Conservation (phyloP, 2,888 invertebrate species). For the Subacronicta megacephala region DNA sequence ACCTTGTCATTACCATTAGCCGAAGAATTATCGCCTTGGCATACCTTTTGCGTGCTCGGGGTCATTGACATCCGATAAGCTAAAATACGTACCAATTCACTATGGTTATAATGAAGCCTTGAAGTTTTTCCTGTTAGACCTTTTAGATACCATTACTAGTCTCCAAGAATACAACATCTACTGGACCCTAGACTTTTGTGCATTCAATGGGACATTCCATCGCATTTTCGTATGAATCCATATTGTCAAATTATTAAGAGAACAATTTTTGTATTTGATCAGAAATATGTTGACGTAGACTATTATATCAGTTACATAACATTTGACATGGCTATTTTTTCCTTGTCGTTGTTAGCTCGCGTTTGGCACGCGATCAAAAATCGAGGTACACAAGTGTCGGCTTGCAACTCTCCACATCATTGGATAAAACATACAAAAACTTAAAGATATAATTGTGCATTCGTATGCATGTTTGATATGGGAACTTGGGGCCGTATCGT, state of each 20-base stretch:
- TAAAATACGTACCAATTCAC: constrained; percentile 42
- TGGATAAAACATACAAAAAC: constrained; percentile 46
- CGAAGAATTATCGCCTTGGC: constrained; percentile 77
- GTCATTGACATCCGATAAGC: constrained; percentile 78
- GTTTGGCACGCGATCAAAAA: constrained; percentile 82
- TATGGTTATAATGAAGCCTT: constrained; percentile 10
- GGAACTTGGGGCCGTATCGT: constrained; percentile 33
- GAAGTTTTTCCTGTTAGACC: constrained; percentile 19
- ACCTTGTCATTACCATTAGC: constrained; percentile 63
- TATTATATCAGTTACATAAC: constrained; percentile 71
- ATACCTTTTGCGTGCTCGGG: constrained; percentile 77
- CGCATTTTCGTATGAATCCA: constrained; percentile 11
- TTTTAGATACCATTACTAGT: constrained; percentile 4
- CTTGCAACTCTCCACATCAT: constrained; percentile 56
- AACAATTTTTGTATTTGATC: constrained; percentile 39
- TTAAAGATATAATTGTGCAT: constrained; percentile 21
- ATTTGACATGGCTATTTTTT: constrained; percentile 86
- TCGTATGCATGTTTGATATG: constrained; percentile 20
- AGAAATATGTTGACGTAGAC: constrained; percentile 62
- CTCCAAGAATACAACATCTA: neutral
- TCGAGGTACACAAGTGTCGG: constrained; percentile 66
- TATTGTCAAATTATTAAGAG: constrained; percentile 23
- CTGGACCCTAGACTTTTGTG: neutral
- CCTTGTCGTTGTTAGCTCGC: constrained; percentile 79
- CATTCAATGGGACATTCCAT: constrained; percentile 14